These are phyloP conservation scores for Alloscopus bannaensis DNA, from an alignment of 2,888 invertebrate species.

Conservation along the genomic window DNA sequence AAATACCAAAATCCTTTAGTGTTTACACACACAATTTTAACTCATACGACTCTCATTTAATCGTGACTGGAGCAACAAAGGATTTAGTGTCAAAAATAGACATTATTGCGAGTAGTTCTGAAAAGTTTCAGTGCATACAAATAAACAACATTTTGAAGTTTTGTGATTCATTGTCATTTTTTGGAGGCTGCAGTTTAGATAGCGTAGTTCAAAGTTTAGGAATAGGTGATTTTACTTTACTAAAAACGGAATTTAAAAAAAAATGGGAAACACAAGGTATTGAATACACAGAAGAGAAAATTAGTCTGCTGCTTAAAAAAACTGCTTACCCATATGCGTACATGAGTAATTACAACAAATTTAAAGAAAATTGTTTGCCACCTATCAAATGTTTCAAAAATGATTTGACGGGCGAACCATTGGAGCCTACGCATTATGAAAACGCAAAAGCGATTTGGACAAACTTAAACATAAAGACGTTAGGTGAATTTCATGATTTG, in stretches of 20 bases:
- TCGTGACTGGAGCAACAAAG: slow-evolving; percentile 21
- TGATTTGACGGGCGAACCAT: slow-evolving; percentile 33
- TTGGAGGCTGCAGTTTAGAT: slow-evolving; percentile 28
- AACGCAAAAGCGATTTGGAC: slow-evolving; percentile 57
- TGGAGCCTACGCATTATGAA: slow-evolving; percentile 34
- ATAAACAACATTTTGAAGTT: slow-evolving; percentile 42
- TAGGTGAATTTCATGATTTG: slow-evolving; percentile 67
- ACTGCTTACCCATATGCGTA: slow-evolving; percentile 65
- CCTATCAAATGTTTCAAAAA: slow-evolving; percentile 37
- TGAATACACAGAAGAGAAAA: slow-evolving; percentile 11
- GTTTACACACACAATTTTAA: slow-evolving; percentile 44
- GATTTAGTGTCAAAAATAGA: background rate
- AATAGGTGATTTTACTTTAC: background rate
- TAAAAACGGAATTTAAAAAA: too few species aligned
- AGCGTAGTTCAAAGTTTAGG: slow-evolving; percentile 10
- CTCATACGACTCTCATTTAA: slow-evolving; percentile 46
- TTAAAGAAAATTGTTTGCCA: slow-evolving; percentile 54
- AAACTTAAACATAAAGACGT: slow-evolving; percentile 35
- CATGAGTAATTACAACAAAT: slow-evolving; percentile 51
- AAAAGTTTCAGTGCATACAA: slow-evolving; percentile 28
- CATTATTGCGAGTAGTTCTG: background rate
- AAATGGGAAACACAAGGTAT: too few species aligned
- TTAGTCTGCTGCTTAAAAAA: slow-evolving; percentile 46
- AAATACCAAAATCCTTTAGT: slow-evolving; percentile 1
- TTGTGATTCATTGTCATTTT: slow-evolving; percentile 52